Percentiles rank a stretch among this genome's conserved stretches.
These are phyloP conservation scores for Sarcophilus harrisii DNA, from an alignment of 2,797 vertebrate genomes.

Conservation along the genomic window DNA sequence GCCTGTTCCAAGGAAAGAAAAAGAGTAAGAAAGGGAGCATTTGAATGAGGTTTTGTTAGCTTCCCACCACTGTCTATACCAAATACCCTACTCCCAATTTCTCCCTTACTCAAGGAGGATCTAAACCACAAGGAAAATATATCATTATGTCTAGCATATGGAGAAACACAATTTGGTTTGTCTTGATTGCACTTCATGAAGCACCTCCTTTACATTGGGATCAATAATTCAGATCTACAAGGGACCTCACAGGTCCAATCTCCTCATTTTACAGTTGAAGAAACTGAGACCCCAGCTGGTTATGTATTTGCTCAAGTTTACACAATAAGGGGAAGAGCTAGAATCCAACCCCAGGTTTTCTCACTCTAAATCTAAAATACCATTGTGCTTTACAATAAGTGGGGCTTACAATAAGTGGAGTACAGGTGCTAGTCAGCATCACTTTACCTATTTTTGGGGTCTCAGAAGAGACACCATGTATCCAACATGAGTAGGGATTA, in stretches of 20 bases:
- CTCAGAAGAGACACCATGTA: not conserved
- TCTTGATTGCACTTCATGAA: not conserved
- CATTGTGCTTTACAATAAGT: not conserved
- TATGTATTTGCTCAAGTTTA: not conserved
- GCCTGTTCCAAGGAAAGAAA: slow-evolving; percentile 85
- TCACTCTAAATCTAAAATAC: not conserved
- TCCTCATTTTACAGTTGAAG: not conserved
- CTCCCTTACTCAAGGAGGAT: not conserved
- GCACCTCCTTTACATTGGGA: not conserved
- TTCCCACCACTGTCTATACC: not conserved
- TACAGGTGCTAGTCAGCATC: not conserved
- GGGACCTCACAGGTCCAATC: not conserved
- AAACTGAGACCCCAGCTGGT: not conserved
- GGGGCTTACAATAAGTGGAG: not conserved
- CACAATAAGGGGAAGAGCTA: not conserved
- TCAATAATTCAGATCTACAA: not conserved
- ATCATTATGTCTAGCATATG: not conserved
- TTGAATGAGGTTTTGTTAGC: not conserved
- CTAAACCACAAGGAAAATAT: not conserved
- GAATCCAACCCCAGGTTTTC: not conserved
- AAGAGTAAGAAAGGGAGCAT: not conserved
- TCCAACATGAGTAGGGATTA: accelerated
- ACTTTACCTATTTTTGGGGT: accelerated
- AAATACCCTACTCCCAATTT: not conserved
- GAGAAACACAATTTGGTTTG: not conserved